Percentiles rank a stretch among this genome's conserved stretches.
Conservation (phyloP, 2,113 vertebrate genomes). For the Meleagris gallopavo region DNA sequence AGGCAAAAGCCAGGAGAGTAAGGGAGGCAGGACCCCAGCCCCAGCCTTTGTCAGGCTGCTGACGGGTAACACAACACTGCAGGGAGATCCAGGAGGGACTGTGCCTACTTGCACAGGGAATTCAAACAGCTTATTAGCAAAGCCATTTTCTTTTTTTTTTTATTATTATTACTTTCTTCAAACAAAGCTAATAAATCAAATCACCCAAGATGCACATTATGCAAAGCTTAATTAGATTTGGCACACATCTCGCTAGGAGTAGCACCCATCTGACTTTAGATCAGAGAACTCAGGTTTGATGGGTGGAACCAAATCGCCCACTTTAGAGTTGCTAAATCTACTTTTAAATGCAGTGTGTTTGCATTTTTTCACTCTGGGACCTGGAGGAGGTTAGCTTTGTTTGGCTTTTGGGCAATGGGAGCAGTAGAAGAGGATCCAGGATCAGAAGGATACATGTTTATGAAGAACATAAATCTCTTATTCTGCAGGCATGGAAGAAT, state of each 20-base stretch:
- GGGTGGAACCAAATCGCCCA: constrained; percentile 65
- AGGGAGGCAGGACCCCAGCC: neutral
- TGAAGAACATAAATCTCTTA: constrained; percentile 37
- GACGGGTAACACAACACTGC: neutral
- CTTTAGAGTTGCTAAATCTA: constrained; percentile 72
- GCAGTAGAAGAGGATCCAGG: constrained; percentile 39
- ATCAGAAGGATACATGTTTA: constrained; percentile 10
- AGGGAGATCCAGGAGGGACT: constrained; percentile 62
- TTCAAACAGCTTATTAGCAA: constrained; percentile 72
- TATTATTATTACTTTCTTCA: constrained; percentile 74
- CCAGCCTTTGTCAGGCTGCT: neutral
- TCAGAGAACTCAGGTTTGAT: constrained; percentile 69
- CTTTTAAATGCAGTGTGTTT: constrained; percentile 65
- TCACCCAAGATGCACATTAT: constrained; percentile 50
- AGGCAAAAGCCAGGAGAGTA: neutral
- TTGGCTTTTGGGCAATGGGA: constrained; percentile 63
- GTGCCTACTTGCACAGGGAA: constrained; percentile 66
- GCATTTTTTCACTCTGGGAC: constrained; percentile 75
- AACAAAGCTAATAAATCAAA: constrained; percentile 77
- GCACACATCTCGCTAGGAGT: constrained; percentile 44
- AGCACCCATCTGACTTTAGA: constrained; percentile 62
- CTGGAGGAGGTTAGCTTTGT: constrained; percentile 50
- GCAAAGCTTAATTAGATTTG: constrained; percentile 54
- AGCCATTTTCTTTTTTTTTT: constrained; percentile 66
- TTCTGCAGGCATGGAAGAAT: constrained; percentile 10